phyloP scores from a whole-genome alignment of 1,140 invertebrate species.

The Zaprionus kolodkinae region DNA sequence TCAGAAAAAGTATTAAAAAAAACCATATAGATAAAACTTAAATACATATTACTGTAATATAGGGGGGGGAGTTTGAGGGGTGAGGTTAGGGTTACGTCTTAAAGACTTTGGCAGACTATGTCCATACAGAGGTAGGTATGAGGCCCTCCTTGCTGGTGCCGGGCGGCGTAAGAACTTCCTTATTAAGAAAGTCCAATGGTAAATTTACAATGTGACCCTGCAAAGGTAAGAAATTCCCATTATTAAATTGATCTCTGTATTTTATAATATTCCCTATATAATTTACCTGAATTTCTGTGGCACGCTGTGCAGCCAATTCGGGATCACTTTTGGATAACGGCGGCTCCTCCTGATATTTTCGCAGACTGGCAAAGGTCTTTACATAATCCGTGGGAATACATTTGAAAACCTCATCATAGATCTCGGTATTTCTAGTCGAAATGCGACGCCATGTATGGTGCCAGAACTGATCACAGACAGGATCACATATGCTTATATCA shows the following conservation, averaged over 20 bases:
- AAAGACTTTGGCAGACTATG: slow-evolving; percentile 84
- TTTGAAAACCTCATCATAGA: slow-evolving; percentile 95
- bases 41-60: background rate
- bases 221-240: slow-evolving; percentile 18
- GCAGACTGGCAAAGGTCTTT: slow-evolving; percentile 89
- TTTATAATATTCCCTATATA: background rate
- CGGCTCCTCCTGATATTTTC: slow-evolving; percentile 88
- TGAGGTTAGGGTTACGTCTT: slow-evolving; percentile 33
- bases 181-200: slow-evolving; percentile 93
- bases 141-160: slow-evolving; percentile 92
- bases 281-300: slow-evolving; percentile 89
- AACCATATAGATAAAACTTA: background rate
- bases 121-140: slow-evolving; percentile 92
- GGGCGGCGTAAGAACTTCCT: slow-evolving; percentile 92
- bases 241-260: background rate
- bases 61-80: background rate
- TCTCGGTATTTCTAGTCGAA: slow-evolving; percentile 92
- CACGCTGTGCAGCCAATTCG: slow-evolving; percentile 88
- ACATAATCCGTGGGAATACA: slow-evolving; percentile 93
- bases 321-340: slow-evolving; percentile 89
- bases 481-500: slow-evolving; percentile 89
- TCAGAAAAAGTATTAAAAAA: slow-evolving; percentile 7
- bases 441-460: slow-evolving; percentile 91
- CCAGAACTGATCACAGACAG: slow-evolving; percentile 91
- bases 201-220: slow-evolving; percentile 94